These are phyloP conservation scores for Rattus rattus DNA, from an alignment of 2,113 vertebrate species.

Conservation along the genomic window DNA sequence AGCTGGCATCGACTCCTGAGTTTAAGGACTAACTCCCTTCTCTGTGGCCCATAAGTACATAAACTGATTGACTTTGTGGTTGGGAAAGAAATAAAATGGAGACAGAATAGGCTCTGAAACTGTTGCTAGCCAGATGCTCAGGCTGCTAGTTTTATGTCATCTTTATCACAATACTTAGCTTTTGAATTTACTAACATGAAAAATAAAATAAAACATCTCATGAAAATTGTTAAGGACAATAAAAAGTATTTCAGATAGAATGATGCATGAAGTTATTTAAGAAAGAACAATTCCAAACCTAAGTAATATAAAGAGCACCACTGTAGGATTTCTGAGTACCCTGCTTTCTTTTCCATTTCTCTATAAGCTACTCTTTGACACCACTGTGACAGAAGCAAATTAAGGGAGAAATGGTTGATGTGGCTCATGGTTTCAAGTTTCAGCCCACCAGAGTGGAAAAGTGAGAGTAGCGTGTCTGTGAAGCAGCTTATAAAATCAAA, in stretches of 20 bases:
- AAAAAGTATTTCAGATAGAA: background rate
- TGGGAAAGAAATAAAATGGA: background rate
- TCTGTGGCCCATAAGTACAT: background rate
- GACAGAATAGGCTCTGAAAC: background rate
- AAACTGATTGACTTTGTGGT: too few species aligned
- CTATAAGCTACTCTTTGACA: background rate
- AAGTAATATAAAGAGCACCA: background rate
- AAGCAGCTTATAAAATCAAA: background rate
- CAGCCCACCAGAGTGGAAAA: background rate
- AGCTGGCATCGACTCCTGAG: background rate
- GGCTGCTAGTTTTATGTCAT: background rate
- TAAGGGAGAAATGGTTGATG: background rate
- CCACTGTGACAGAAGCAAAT: background rate
- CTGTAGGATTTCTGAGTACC: background rate
- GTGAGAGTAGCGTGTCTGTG: background rate
- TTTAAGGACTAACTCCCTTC: background rate
- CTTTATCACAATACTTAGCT: background rate
- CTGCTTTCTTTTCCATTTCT: background rate
- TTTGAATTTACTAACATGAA: background rate
- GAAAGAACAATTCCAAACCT: background rate
- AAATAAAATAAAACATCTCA: background rate
- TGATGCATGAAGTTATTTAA: background rate
- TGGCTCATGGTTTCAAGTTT: background rate
- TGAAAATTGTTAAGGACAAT: background rate
- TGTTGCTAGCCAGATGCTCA: background rate